Percentiles rank a stretch among this genome's conserved stretches.
phyloP scores from a whole-genome alignment of 2,113 vertebrate species.

The Heloderma charlesbogerti region DNA sequence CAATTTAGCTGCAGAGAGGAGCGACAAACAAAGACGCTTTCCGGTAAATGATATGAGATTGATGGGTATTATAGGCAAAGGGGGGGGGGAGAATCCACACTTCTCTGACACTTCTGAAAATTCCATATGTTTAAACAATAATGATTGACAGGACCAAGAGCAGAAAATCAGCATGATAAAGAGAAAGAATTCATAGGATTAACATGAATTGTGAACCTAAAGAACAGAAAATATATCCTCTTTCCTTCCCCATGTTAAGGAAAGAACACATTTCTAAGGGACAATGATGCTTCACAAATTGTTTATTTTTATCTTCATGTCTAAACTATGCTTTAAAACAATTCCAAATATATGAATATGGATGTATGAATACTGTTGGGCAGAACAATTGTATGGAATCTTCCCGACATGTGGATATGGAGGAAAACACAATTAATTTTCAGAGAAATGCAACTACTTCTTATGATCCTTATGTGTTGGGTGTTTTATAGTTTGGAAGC shows the following conservation, averaged over 20 bases:
- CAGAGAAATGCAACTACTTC: neutral
- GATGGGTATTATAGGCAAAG: too few species aligned
- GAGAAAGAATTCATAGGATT: neutral
- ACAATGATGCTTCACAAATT: neutral
- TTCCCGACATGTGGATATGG: neutral
- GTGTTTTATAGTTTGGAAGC: neutral
- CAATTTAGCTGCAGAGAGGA: neutral
- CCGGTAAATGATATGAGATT: neutral
- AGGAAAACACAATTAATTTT: neutral
- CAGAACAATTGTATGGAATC: neutral
- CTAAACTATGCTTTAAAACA: neutral
- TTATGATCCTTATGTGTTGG: neutral
- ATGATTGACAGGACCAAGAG: neutral
- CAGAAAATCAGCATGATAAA: neutral
- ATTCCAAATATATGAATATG: neutral
- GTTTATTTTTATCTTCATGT: constrained; percentile 11
- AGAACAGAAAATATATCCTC: neutral
- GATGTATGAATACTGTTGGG: accelerated
- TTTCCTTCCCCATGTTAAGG: neutral
- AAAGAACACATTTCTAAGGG: neutral
- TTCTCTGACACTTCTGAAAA: neutral
- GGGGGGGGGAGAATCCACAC: too few species aligned
- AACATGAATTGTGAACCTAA: neutral
- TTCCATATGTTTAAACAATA: neutral
- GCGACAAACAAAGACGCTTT: neutral